Evolutionary conservation across 1,140 invertebrate genomes (phyloP).

Genomic region (Helicorthomorpha holstii): DNA sequence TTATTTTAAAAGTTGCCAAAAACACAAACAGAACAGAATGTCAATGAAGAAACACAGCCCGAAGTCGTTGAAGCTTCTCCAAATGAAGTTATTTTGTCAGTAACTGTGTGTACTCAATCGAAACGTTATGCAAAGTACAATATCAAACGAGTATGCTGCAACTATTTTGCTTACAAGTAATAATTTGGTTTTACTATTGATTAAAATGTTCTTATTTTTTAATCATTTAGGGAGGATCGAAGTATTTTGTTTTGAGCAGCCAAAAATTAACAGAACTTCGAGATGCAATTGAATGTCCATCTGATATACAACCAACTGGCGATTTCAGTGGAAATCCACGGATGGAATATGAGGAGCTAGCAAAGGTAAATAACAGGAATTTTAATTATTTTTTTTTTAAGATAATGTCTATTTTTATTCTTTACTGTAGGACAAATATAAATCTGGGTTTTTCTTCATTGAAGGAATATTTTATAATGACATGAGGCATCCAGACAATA

Average conservation of each 20-base stretch:
- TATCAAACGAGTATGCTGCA: background rate
- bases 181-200: background rate
- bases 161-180: background rate
- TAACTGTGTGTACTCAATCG: background rate
- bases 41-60: too few species aligned
- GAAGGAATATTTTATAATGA: conserved; percentile 64
- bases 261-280: conserved; percentile 43
- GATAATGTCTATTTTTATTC: background rate
- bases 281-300: conserved; percentile 46
- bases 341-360: conserved; percentile 18
- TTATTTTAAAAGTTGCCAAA: too few species aligned
- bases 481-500: conserved; percentile 32
- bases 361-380: background rate
- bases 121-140: background rate
- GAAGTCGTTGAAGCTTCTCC: too few species aligned
- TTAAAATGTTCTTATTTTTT: background rate
- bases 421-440: conserved; percentile 37
- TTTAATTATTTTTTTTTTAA: background rate
- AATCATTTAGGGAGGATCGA: background rate
- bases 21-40: too few species aligned
- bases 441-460: conserved; percentile 59
- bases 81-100: background rate
- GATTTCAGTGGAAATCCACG: conserved; percentile 43
- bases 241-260: background rate
- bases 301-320: conserved; percentile 37